Evolutionary conservation across 2,888 invertebrate genomes (phyloP), one percentile per base, ranked within the genome.

Genomic region (Drosophila falleni): DNA sequence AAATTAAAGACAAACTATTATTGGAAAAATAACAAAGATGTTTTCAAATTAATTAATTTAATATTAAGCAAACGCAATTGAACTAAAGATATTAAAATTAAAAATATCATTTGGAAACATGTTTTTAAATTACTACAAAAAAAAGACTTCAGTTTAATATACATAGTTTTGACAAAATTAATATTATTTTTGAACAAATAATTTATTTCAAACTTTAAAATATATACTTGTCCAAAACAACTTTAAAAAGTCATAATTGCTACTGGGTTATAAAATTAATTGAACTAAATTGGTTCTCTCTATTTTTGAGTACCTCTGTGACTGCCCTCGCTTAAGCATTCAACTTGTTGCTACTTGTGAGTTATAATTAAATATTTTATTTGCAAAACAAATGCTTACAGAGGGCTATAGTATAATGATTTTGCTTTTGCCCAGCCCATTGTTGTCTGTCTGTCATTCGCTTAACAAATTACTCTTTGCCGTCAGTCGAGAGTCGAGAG

Each of bases 391-490:
- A n/a, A 23, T 50, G 35, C 23, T n/a, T 51, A 37, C 10, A 23
- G 10, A 26, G 23, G n/a, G 51, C 39, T 15, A 29, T 19, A 10
- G 13, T 44, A 64, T 56, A 42, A 42, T 50, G 42, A 50, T 64
- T 56, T 50, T 55, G 55, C 47, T 46, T 29, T 49, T 59, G 51
- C 42, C 5, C 44, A 39, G 59, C 58, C 68, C 62, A 62, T 58
- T 54, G 49, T 61, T 69, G 80, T 55, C 70, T 50, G 68, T 44
- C 71, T 76, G 84, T 77, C 87, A 76, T 60, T 74, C 72, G 86
- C 71, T 71, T 71, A 86, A 81, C 80, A 87, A 84, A 87, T 85
- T 84, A 80, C 74, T 74, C 69, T 23, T 72, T 66, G 70, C 56
- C 11, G 58, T n/a, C 55, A 44, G 55, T 15, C 33, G 46, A 13